Conservation (phyloP, 2,888 invertebrate genomes). For the Tillus elongatus region DNA sequence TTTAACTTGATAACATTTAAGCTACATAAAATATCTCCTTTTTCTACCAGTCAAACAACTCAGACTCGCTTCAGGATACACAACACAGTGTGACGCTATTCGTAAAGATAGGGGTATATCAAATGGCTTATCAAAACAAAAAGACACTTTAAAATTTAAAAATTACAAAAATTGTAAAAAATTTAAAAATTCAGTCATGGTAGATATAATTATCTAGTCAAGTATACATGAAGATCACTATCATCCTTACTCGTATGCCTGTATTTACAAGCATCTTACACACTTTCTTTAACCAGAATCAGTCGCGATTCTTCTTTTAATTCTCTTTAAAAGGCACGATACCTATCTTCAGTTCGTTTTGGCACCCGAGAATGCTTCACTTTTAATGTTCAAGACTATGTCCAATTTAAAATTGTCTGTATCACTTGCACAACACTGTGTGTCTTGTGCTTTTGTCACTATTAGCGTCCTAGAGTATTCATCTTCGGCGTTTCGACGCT, state of each 20-base stretch:
- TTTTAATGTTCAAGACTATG: constrained; percentile 32
- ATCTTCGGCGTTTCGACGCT: constrained; percentile 63
- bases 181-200: constrained; percentile 35
- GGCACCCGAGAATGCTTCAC: constrained; percentile 43
- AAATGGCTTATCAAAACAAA: constrained; percentile 39
- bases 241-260: constrained; percentile 10
- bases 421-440: constrained; percentile 36
- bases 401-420: constrained; percentile 36
- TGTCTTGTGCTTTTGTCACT: constrained; percentile 34
- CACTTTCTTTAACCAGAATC: no score
- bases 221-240: constrained; percentile 29
- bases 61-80: constrained; percentile 39
- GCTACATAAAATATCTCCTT: constrained; percentile 20
- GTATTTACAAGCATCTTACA: constrained; percentile 11
- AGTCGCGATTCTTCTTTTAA: no score
- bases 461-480: constrained; percentile 32
- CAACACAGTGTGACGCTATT: constrained; percentile 36
- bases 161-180: constrained; percentile 38
- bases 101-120: constrained; percentile 28
- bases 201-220: constrained; percentile 25
- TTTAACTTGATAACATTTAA: constrained; percentile 16
- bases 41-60: constrained; percentile 44
- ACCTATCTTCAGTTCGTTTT: constrained; percentile 39
- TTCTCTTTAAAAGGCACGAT: constrained; percentile 37
- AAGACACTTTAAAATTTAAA: constrained; percentile 37